A percentile compares a stretch with the other conserved stretches of the same genome.
Evolutionary conservation across 2,113 vertebrate genomes (phyloP).

Genomic region (Myiozetetes cayanensis): DNA sequence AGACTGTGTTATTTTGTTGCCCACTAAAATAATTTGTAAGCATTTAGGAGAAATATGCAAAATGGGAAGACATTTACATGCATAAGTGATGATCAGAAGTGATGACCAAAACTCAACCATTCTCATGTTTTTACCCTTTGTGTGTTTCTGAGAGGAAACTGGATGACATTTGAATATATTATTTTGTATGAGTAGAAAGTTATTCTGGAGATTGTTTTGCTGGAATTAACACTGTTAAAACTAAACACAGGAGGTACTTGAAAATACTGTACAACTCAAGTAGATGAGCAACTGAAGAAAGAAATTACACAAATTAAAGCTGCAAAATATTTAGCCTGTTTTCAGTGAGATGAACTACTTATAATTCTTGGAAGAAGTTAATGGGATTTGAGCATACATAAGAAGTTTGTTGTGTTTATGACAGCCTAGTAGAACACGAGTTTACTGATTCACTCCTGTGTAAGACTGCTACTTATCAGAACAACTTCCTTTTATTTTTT

Average conservation of each 20-base stretch:
- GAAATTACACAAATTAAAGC: rapidly evolving
- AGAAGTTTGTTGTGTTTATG: neutral
- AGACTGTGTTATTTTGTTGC: neutral
- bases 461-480: neutral
- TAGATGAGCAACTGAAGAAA: neutral
- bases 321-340: neutral
- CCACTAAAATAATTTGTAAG: neutral
- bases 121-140: neutral
- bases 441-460: neutral
- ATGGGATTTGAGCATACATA: neutral
- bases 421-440: neutral
- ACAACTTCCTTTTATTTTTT: rapidly evolving
- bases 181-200: neutral
- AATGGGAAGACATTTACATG: neutral
- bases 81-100: neutral
- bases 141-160: neutral
- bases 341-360: neutral
- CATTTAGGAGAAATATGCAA: neutral
- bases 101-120: neutral
- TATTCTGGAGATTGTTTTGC: neutral
- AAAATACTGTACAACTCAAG: neutral
- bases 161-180: neutral
- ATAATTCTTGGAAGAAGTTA: neutral
- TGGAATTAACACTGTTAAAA: neutral
- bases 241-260: neutral